Evolutionary conservation across 2,797 vertebrate genomes (phyloP).

Genomic region (Sarcophilus harrisii): DNA sequence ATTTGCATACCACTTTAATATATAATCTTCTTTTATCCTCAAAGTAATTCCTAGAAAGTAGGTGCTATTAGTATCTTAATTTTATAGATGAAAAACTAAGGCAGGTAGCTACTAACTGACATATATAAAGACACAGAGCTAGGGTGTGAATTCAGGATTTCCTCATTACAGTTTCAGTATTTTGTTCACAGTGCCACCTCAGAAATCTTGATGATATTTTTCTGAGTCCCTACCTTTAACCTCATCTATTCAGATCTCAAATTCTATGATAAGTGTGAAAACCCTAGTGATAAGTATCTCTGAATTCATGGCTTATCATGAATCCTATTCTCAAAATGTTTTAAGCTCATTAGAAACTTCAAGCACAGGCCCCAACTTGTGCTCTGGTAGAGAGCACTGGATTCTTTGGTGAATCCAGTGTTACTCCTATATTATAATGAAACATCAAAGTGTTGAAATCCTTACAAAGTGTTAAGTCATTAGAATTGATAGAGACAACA

Average conservation of each 20-base stretch:
- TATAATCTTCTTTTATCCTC: not conserved
- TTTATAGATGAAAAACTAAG: not conserved
- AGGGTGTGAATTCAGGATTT: not conserved
- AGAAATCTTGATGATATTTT: not conserved
- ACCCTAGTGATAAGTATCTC: not conserved
- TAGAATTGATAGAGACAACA: too few relatives aligned
- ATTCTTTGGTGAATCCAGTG: not conserved
- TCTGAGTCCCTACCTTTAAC: not conserved
- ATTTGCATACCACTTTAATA: not conserved
- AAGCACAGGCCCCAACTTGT: not conserved
- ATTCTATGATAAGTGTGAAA: not conserved
- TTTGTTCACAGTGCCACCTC: not conserved
- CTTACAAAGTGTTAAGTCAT: too few relatives aligned
- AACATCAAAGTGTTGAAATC: not conserved
- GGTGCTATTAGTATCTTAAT: not conserved
- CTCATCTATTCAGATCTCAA: not conserved
- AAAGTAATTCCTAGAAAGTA: not conserved
- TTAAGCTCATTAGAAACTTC: not conserved
- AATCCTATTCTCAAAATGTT: not conserved
- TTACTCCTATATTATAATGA: not conserved
- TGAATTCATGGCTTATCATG: not conserved
- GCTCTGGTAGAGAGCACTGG: not conserved
- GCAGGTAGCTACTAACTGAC: not conserved
- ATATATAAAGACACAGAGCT: not conserved
- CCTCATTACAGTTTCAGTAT: not conserved